Evolutionary conservation across 2,797 vertebrate genomes (phyloP).

Genomic region (Lepus townsendii): DNA sequence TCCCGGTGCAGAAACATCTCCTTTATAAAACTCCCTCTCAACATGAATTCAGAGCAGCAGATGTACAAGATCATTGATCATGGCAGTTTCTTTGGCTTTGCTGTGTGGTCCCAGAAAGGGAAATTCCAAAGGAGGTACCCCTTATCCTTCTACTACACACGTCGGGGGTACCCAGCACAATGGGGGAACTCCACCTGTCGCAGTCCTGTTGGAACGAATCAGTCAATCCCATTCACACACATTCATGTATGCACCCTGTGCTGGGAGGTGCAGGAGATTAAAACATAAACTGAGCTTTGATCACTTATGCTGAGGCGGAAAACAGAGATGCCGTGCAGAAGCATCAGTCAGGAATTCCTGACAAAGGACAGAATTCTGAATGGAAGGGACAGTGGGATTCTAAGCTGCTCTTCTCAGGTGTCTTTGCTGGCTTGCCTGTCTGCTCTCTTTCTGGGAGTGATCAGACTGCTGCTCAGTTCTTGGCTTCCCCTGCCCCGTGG

Average conservation of each 20-base stretch:
- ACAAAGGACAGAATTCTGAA: neutral
- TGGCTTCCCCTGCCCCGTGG: neutral
- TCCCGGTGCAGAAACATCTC: conserved; percentile 23
- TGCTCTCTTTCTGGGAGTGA: neutral
- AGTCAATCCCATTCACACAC: neutral
- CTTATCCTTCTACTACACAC: neutral
- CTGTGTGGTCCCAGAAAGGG: neutral
- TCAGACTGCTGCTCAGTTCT: neutral
- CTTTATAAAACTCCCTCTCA: conserved; percentile 55
- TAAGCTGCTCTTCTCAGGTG: neutral
- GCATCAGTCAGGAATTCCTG: neutral
- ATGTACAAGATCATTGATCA: conserved; percentile 14
- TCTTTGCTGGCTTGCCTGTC: neutral
- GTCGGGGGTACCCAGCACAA: neutral
- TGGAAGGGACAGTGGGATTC: neutral
- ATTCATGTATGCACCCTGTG: neutral
- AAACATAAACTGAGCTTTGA: neutral
- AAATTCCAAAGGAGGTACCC: neutral
- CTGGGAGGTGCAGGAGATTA: neutral
- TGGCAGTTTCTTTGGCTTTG: conserved; percentile 15
- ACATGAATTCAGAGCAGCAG: conserved; percentile 5
- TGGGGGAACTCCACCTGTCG: neutral
- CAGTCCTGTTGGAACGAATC: neutral
- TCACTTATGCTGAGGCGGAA: neutral
- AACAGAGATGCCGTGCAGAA: neutral